Percentiles rank a stretch among this genome's conserved stretches.
phyloP scores from a whole-genome alignment of 2,113 vertebrate species.

The Oreotrochilus melanogaster region DNA sequence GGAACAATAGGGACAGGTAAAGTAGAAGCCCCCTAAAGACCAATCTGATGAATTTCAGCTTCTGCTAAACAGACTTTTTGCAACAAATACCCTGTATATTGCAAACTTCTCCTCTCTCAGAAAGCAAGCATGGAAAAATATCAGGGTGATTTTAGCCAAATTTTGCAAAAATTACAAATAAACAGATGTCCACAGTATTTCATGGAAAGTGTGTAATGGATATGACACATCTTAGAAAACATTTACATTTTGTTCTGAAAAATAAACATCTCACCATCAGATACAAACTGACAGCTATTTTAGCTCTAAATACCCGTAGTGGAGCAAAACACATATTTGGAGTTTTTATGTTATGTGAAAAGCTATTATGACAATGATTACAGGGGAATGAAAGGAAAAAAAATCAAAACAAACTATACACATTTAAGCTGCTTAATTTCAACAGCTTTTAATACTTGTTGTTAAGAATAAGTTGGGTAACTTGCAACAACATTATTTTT shows the following conservation, averaged over 20 bases:
- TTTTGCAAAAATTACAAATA: constrained; percentile 68
- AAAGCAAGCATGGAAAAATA: constrained; percentile 37
- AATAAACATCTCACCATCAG: constrained; percentile 56
- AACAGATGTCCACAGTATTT: constrained; percentile 65
- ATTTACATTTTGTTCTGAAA: constrained; percentile 66
- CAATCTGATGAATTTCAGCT: constrained; percentile 8
- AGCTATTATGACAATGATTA: not conserved
- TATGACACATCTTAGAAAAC: constrained; percentile 58
- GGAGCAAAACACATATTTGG: constrained; percentile 1
- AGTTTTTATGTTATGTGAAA: not conserved
- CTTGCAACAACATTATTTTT: not conserved
- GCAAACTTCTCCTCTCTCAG: not conserved
- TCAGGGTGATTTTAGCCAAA: constrained; percentile 31
- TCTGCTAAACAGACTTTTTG: not conserved
- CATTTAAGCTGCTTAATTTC: not conserved
- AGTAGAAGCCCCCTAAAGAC: constrained; percentile 10
- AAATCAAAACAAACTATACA: fast-evolving
- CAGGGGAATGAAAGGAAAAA: not conserved
- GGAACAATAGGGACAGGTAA: not conserved
- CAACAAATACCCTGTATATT: not conserved
- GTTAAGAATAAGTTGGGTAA: not conserved
- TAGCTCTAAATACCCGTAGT: not conserved
- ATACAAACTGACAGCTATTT: constrained; percentile 54
- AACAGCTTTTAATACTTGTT: not conserved
- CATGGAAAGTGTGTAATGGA: constrained; percentile 50